Conservation (phyloP, 1,140 invertebrate genomes). For the Scaptodrosophila lebanonensis region DNA sequence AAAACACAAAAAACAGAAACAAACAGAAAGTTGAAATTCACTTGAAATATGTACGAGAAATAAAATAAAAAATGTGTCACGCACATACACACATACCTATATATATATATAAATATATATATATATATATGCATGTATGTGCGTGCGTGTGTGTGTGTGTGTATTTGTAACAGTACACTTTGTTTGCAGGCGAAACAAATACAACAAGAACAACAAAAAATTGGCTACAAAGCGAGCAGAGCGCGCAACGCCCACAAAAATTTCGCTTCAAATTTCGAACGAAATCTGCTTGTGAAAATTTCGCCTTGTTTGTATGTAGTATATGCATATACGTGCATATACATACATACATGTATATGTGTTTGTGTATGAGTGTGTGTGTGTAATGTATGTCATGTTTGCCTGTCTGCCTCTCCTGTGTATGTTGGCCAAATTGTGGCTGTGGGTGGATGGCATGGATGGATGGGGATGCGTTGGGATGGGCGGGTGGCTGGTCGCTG, state of each 20-base stretch:
- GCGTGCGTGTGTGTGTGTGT: too few species aligned
- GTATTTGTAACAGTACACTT: conserved; percentile 49
- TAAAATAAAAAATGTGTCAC: too few species aligned
- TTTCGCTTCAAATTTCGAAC: conserved; percentile 51
- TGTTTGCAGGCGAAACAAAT: conserved; percentile 40
- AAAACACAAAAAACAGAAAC: too few species aligned
- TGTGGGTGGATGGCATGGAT: too few species aligned
- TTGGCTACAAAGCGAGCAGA: conserved; percentile 38
- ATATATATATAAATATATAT: too few species aligned
- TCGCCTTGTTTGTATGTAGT: conserved; percentile 13
- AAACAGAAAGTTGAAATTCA: too few species aligned
- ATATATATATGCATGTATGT: too few species aligned
- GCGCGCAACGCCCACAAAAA: conserved; percentile 6
- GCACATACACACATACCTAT: too few species aligned
- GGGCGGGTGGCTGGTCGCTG: too few species aligned
- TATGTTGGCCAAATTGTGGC: conserved; percentile 18
- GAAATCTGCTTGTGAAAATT: conserved; percentile 35
- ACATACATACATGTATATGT: not conserved
- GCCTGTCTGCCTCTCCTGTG: conserved; percentile 42
- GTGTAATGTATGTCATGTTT: conserved; percentile 39
- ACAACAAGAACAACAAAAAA: conserved; percentile 30
- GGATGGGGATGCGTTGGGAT: too few species aligned
- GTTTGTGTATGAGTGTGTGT: conserved; percentile 1
- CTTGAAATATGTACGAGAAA: too few species aligned
- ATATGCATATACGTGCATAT: not conserved